Evolutionary conservation across 2,888 invertebrate species (phyloP).

Genomic region (Drosophila nr. medialis): DNA sequence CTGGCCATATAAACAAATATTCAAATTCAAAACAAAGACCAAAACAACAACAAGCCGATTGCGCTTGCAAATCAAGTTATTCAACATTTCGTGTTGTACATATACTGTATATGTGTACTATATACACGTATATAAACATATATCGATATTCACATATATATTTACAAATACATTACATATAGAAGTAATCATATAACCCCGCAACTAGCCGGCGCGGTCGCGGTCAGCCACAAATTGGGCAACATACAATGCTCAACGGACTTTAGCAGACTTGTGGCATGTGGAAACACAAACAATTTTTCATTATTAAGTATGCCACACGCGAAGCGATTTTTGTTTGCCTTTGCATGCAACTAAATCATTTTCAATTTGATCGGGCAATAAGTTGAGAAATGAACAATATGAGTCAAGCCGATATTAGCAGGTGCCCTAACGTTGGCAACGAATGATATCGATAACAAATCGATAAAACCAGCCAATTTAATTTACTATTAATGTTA

Average conservation of each 20-base stretch:
- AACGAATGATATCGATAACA: not conserved
- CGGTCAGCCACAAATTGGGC: not conserved
- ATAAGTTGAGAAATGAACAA: not conserved
- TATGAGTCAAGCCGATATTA: slow-evolving; percentile 22
- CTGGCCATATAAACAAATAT: slow-evolving; percentile 9
- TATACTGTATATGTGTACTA: slow-evolving; percentile 1
- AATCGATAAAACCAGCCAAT: not conserved
- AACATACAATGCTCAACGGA: slow-evolving; percentile 11
- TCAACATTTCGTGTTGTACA: slow-evolving; percentile 59
- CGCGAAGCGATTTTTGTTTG: slow-evolving; percentile 39
- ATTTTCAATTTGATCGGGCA: slow-evolving; percentile 13
- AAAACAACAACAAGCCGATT: slow-evolving; percentile 12
- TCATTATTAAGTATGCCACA: slow-evolving; percentile 38
- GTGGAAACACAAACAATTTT: not conserved
- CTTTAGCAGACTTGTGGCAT: slow-evolving; percentile 8
- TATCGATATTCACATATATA: not conserved
- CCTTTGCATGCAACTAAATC: slow-evolving; percentile 28
- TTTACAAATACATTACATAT: not conserved
- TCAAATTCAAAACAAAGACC: slow-evolving; percentile 15
- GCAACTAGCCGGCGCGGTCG: not conserved
- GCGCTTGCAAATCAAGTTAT: slow-evolving; percentile 69
- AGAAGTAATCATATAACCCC: slow-evolving; percentile 6
- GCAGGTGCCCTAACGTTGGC: not conserved
- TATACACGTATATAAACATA: not conserved
- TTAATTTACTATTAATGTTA: too few species aligned